Conservation (phyloP, 2,797 vertebrate genomes). For the Pantherophis alleghaniensis region DNA sequence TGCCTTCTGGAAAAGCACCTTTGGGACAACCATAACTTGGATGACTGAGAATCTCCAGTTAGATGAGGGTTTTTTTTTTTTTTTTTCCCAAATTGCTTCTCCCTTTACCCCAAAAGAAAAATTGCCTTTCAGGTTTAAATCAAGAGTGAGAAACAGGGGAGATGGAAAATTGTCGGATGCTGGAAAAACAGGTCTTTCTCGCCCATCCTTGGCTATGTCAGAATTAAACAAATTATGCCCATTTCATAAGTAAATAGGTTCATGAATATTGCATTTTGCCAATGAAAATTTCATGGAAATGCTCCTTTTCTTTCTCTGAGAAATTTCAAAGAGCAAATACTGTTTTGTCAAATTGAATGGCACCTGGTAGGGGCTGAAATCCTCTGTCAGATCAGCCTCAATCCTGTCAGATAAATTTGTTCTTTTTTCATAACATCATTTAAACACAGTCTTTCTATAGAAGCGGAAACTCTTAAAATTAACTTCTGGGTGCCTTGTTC, state of each 20-base stretch:
- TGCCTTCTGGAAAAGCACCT: neutral
- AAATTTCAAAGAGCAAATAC: neutral
- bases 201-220: neutral
- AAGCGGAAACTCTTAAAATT: neutral
- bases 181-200: neutral
- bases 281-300: neutral
- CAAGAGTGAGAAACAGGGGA: neutral
- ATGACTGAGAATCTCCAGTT: neutral
- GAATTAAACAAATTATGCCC: neutral
- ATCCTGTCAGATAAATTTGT: neutral
- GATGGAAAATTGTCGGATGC: neutral
- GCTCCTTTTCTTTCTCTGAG: neutral
- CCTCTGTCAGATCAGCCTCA: neutral
- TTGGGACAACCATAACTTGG: neutral
- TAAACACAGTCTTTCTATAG: neutral
- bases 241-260: neutral
- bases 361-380: neutral
- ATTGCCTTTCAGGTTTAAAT: neutral
- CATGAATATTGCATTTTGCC: neutral
- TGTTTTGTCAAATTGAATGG: neutral
- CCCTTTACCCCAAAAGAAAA: neutral
- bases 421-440: neutral
- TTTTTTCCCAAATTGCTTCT: too few relatives aligned
- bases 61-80: too few relatives aligned
- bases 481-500: neutral